Conservation (phyloP, 2,113 vertebrate genomes). For the Platanista minor region DNA sequence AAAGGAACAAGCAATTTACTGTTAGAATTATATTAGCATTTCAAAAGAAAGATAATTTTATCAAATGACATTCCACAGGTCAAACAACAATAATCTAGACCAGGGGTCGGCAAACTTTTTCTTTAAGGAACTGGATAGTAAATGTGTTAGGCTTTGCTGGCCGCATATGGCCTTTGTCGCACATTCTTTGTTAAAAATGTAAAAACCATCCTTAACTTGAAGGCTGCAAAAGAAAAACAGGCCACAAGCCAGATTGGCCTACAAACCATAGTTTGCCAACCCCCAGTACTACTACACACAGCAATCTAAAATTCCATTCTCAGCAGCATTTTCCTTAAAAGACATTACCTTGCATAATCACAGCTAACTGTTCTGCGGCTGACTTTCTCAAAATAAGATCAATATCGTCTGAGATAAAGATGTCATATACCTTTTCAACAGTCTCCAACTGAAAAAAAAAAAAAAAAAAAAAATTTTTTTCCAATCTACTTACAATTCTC, state of each 20-base stretch:
- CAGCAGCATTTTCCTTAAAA: background rate
- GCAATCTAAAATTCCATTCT: background rate
- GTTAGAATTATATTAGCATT: background rate
- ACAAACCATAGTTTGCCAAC: background rate
- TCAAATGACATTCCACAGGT: background rate
- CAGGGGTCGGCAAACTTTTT: background rate
- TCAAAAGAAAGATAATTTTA: background rate
- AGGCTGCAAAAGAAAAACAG: background rate
- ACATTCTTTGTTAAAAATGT: background rate
- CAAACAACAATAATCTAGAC: background rate
- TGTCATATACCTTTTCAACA: constrained; percentile 89
- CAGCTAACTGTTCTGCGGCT: constrained; percentile 92
- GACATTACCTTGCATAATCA: constrained; percentile 92
- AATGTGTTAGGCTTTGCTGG: background rate
- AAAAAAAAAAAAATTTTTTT: constrained; percentile 60
- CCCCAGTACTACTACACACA: no score
- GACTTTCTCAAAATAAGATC: constrained; percentile 90
- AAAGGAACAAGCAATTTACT: background rate
- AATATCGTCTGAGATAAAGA: constrained; percentile 89
- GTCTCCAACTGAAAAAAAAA: constrained; percentile 87
- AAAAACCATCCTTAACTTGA: background rate
- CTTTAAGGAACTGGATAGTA: background rate
- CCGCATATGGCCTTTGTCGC: background rate
- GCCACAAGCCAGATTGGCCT: background rate
- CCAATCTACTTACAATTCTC: background rate